Evolutionary conservation across 1,140 invertebrate genomes (phyloP), one percentile per base, ranked within the genome.

Genomic region (Marisa cornuarietis): DNA sequence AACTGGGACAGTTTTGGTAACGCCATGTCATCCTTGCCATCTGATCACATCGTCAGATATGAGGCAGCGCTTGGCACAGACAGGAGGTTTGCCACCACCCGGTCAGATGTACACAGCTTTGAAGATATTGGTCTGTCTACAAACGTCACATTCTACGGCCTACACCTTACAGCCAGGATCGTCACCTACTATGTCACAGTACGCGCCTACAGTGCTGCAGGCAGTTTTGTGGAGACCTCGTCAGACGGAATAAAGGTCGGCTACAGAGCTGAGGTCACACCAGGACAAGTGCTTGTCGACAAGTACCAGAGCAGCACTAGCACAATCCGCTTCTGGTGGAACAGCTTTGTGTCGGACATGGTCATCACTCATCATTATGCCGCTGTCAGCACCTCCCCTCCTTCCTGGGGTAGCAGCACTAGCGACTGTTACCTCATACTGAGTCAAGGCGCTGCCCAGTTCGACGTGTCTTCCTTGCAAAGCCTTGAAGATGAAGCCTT

Each of bases 191-290:
- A 78, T 73, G 78, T 84, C 26, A 86, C 85, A 13, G 85, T 86
- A 20, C 72, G 83, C 66, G 85, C 66, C 61, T 79, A 79, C 66
- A 86, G 83, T 58, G 68, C 68, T n/a, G 83, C 85, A 76, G 85
- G 85, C 4, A 84, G 82, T 75, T 82, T 78, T 54, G 76, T 69
- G 16, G 83, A 84, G 72, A 81, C 51, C 49, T 82, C 68, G 61
- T 84, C 85, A 5, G 83, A 86, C 82, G 85, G 85, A n/a, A 68
- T 86, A 20, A 79, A 62, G 78, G 83, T 79, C 42, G 85, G 85
- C 11, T 86, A 76, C 65, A 51, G 58, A 42, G 75, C 62, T 31
- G 76, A 78, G 58, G 72, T 85, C 24, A 76, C 69, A 14, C 62
- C 80, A n/a, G 85, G 85, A n/a, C 49, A 69, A 6, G 72, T 85